phyloP scores from a whole-genome alignment of 2,113 vertebrate species.

The Dunckerocampus dactyliophorus region DNA sequence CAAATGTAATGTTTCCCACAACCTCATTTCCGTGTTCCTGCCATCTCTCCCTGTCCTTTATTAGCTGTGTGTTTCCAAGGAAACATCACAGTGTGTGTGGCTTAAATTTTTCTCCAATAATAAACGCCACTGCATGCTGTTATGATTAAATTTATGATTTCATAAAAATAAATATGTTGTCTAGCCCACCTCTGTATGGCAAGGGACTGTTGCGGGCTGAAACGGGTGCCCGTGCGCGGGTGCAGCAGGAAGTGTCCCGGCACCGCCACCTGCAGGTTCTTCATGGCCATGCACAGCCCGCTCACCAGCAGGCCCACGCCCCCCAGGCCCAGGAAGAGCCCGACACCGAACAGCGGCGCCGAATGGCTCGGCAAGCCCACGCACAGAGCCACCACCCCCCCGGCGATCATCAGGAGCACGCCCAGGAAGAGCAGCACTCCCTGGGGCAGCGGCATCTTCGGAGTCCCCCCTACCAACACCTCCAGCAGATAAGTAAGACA shows the following conservation, averaged over 20 bases:
- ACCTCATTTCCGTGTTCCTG: no score
- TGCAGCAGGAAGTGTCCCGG: slow-evolving; percentile 74
- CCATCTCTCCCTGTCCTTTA: no score
- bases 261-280: slow-evolving; percentile 66
- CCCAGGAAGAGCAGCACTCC: slow-evolving; percentile 54
- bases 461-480: not conserved
- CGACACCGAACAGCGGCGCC: slow-evolving; percentile 27
- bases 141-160: not conserved
- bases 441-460: slow-evolving; percentile 51
- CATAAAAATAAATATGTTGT: not conserved
- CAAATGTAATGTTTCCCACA: no score
- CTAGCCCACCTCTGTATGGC: slow-evolving; percentile 72
- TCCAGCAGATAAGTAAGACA: no score
- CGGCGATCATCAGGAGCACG: slow-evolving; percentile 44
- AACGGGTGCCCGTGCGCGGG: slow-evolving; percentile 71
- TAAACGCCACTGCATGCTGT: no score
- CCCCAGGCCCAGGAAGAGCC: slow-evolving; percentile 52
- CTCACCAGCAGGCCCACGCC: slow-evolving; percentile 62
- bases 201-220: slow-evolving; percentile 71
- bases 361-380: slow-evolving; percentile 4
- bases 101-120: no score
- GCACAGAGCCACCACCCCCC: slow-evolving; percentile 38
- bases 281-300: slow-evolving; percentile 67
- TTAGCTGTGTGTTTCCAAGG: no score
- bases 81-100: no score